phyloP scores from a whole-genome alignment of 2,113 vertebrate species.

The Scalopus aquaticus region DNA sequence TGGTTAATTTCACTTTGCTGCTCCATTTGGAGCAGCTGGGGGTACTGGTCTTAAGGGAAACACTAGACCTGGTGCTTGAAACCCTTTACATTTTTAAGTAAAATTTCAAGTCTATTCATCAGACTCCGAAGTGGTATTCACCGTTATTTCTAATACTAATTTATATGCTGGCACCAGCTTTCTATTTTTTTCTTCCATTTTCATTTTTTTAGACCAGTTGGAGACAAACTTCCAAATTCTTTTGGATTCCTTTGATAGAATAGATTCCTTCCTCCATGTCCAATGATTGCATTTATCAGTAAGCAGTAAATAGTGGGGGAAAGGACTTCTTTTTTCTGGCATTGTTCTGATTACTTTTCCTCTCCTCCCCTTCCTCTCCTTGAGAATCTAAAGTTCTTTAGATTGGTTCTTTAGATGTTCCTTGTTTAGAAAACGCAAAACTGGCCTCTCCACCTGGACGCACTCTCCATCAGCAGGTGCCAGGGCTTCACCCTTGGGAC shows the following conservation, averaged over 20 bases:
- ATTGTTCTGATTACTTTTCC: not conserved
- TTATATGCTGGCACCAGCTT: not conserved
- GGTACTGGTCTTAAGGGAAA: slow-evolving; percentile 53
- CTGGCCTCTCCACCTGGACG: not conserved
- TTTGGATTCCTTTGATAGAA: not conserved
- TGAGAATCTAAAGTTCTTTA: not conserved
- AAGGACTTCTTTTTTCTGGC: not conserved
- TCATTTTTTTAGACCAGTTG: not conserved
- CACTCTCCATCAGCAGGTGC: not conserved
- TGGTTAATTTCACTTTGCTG: slow-evolving; percentile 77
- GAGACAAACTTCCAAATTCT: not conserved
- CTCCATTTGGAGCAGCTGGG: slow-evolving; percentile 72
- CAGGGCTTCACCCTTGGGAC: too few species aligned
- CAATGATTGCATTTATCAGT: not conserved
- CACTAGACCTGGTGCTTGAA: slow-evolving; percentile 33
- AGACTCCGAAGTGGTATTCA: not conserved
- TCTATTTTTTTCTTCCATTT: not conserved
- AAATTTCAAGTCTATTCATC: slow-evolving; percentile 41
- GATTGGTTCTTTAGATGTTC: too few species aligned
- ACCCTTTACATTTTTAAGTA: slow-evolving; percentile 44
- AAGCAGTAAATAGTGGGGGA: not conserved
- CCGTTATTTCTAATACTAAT: not conserved
- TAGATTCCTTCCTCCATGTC: not conserved
- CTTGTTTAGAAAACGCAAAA: not conserved
- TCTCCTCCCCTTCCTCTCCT: accelerated